These are phyloP conservation scores for Chydorus sphaericus DNA, from an alignment of 2,888 invertebrate genomes.

Conservation along the genomic window DNA sequence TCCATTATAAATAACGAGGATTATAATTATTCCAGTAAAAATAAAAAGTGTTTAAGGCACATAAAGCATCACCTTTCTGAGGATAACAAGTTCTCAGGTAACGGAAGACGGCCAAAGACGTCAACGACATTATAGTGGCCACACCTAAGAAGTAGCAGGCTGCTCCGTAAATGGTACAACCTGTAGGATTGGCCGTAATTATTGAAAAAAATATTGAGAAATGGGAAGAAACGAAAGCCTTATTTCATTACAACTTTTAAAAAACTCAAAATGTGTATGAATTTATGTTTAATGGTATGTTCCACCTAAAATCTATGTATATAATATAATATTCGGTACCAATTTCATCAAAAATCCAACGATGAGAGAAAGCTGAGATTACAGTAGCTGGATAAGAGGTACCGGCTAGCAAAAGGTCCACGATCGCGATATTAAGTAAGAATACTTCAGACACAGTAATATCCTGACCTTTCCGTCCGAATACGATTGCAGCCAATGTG, in stretches of 20 bases:
- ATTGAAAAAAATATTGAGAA: too few relatives aligned
- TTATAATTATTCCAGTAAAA: too few relatives aligned
- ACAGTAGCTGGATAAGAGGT: conserved; percentile 20
- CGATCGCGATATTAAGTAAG: conserved; percentile 20
- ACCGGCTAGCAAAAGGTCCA: conserved; percentile 19
- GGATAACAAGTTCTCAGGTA: conserved; percentile 20
- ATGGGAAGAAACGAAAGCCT: too few relatives aligned
- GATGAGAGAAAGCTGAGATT: conserved; percentile 19
- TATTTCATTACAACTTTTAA: too few relatives aligned
- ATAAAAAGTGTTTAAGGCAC: too few relatives aligned
- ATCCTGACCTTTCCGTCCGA: too few relatives aligned
- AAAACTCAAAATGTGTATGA: too few relatives aligned
- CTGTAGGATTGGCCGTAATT: too few relatives aligned
- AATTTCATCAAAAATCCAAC: conserved; percentile 19
- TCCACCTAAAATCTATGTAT: too few relatives aligned
- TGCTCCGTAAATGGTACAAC: conserved; percentile 20
- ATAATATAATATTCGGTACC: too few relatives aligned
- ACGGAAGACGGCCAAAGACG: conserved; percentile 19
- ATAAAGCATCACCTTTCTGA: conserved; percentile 17
- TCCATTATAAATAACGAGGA: too few relatives aligned
- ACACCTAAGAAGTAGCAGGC: conserved; percentile 20
- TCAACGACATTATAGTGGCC: conserved; percentile 19
- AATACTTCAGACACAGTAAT: conserved; percentile 20
- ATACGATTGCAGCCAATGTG: background rate
- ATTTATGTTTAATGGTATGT: too few relatives aligned